phyloP scores from a whole-genome alignment of 1,140 invertebrate genomes.

The Telenomus remus region DNA sequence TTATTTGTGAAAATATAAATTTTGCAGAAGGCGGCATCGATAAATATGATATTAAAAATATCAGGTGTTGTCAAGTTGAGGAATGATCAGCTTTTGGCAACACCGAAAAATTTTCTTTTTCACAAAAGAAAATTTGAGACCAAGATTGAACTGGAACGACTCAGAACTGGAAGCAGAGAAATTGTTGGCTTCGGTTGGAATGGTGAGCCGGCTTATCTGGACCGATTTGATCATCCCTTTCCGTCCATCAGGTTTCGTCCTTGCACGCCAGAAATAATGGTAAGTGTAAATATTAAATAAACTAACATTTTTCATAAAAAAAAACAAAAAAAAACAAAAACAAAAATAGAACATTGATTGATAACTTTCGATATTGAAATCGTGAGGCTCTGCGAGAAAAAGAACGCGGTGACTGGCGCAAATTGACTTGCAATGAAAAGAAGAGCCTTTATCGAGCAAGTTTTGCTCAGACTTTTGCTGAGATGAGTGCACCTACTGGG shows the following conservation, averaged over 20 bases:
- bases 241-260: slow-evolving; percentile 81
- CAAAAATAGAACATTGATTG: no score
- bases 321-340: neutral
- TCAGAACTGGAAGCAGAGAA: slow-evolving; percentile 78
- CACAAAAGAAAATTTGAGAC: slow-evolving; percentile 2
- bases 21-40: no score
- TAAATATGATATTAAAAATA: no score
- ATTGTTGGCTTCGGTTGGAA: slow-evolving; percentile 81
- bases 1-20: no score
- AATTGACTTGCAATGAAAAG: slow-evolving; percentile 91
- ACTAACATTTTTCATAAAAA: neutral
- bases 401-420: slow-evolving; percentile 96
- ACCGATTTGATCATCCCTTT: slow-evolving; percentile 77
- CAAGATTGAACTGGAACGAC: slow-evolving; percentile 14
- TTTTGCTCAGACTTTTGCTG: slow-evolving; percentile 94
- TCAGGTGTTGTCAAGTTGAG: neutral
- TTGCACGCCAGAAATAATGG: slow-evolving; percentile 75
- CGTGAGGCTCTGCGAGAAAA: slow-evolving; percentile 86
- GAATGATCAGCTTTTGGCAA: neutral
- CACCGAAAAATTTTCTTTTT: neutral
- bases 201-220: slow-evolving; percentile 78
- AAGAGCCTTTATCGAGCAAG: slow-evolving; percentile 94
- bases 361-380: no score
- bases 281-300: slow-evolving; percentile 36
- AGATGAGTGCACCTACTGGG: slow-evolving; percentile 90